Evolutionary conservation across 2,113 vertebrate species (phyloP), one percentile per base, ranked within the genome.

Genomic region (Sardina pilchardus): DNA sequence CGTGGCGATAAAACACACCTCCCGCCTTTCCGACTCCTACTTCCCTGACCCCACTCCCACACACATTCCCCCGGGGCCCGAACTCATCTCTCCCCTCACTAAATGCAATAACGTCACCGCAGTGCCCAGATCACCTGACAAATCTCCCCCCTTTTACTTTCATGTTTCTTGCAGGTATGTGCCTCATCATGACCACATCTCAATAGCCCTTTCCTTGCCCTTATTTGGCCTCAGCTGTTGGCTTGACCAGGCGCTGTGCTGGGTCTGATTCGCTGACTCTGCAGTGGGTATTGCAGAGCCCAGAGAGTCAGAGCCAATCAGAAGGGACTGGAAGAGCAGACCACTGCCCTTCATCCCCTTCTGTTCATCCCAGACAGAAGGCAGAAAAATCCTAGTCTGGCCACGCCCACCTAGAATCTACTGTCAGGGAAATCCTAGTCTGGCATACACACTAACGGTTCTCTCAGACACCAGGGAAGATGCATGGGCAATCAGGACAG

Each of bases 221-320:
- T 71, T 8, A 8, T 67, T 67, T 30, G 26, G 63, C n/a, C 10
- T 67, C 26, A 3, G 26, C 30, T 67, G 63, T 30, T 67, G 63
- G 86, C 84, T 83, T 88, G 84, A 86, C 83, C 87, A 82, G 42
- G 42, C 26, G n/a, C 30, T 71, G 81, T 44, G 63, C 50, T 24
- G 36, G 83, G 50, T 19, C 4, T 56, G 50, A 82, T 85, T 85
- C 78, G 86, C 88, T 89, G 90, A 88, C 48, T 88, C 67, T 47
- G 45, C 16, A 56, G 83, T 30, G 56, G 67, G 75, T 88, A 63
- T 6, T 39, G 47, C n/a, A 17, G 85, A 12, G 8, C 85, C 71
- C n/a, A 26, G 24, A 4, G 59, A 81, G 67, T 12, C 48, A 83
- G 34, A 85, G 88, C 84, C 21, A 86, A 7, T 47, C 45, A 47